phyloP scores from a whole-genome alignment of 2,888 invertebrate genomes.

The Pseudococcus viburni region DNA sequence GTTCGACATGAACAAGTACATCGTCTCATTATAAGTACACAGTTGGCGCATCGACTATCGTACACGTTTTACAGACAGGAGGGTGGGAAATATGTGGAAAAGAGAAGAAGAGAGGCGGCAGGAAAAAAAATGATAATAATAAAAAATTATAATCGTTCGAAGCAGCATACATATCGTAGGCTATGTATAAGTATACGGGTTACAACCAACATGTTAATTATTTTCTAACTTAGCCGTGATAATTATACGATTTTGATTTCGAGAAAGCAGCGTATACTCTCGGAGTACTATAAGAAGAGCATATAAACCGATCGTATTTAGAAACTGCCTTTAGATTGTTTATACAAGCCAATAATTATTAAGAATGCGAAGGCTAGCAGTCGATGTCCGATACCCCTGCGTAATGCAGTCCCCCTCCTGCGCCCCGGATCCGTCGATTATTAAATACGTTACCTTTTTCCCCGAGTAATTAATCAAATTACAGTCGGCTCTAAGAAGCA shows the following conservation, averaged over 20 bases:
- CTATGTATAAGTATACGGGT: slow-evolving; percentile 24
- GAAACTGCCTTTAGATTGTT: slow-evolving; percentile 64
- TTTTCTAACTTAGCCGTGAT: slow-evolving; percentile 55
- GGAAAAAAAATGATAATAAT: neutral
- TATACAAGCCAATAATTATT: slow-evolving; percentile 63
- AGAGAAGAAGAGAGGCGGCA: neutral
- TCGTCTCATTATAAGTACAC: neutral
- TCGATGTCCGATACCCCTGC: slow-evolving; percentile 49
- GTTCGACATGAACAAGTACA: slow-evolving; percentile 16
- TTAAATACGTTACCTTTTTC: slow-evolving; percentile 38
- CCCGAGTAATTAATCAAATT: slow-evolving; percentile 64
- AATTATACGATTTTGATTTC: slow-evolving; percentile 55
- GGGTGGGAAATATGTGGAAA: neutral
- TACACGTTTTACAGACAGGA: neutral
- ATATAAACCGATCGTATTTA: slow-evolving; percentile 59
- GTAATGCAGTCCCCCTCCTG: neutral
- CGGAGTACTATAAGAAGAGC: neutral
- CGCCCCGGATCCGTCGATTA: neutral
- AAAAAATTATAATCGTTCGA: slow-evolving; percentile 51
- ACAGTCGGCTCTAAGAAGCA: slow-evolving; percentile 56
- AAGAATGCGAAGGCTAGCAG: slow-evolving; percentile 63
- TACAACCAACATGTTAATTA: slow-evolving; percentile 29
- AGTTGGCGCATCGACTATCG: neutral
- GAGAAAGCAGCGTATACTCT: slow-evolving; percentile 20
- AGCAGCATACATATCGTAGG: neutral